These are phyloP conservation scores for Theristus sp. DNA, from an alignment of 2,888 invertebrate species.

Conservation along the genomic window DNA sequence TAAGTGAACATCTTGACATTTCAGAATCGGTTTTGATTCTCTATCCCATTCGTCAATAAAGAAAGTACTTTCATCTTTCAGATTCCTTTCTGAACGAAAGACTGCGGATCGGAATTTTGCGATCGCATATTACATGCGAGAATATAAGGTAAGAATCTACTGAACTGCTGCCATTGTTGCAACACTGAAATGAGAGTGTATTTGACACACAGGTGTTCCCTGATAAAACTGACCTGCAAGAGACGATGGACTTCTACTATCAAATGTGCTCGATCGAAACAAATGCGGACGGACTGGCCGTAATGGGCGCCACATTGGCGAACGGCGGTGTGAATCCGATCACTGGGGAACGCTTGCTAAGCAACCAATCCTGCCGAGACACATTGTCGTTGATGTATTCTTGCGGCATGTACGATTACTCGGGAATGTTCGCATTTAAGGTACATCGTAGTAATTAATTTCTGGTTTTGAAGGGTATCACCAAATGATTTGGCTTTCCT, in stretches of 20 bases:
- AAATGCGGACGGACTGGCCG: constrained; percentile 73
- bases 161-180: constrained; percentile 48
- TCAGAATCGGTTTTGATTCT: not conserved
- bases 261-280: constrained; percentile 71
- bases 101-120: constrained; percentile 94
- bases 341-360: constrained; percentile 55
- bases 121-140: constrained; percentile 88
- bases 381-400: constrained; percentile 90
- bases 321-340: constrained; percentile 52
- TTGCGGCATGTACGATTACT: constrained; percentile 71
- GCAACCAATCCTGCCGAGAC: constrained; percentile 75
- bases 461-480: too few relatives aligned
- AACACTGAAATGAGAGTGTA: not conserved
- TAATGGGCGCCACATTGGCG: constrained; percentile 84
- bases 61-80: constrained; percentile 16
- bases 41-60: too few relatives aligned
- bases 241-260: constrained; percentile 92
- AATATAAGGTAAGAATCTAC: constrained; percentile 80
- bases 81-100: constrained; percentile 80
- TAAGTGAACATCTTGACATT: constrained; percentile 15
- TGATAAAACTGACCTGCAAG: constrained; percentile 42
- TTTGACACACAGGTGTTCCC: constrained; percentile 11
- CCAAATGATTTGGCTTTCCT: too few relatives aligned
- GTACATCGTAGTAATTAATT: constrained; percentile 34
- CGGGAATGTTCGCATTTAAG: constrained; percentile 83